Evolutionary conservation across 2,113 vertebrate species (phyloP).

Genomic region (Sebastes schlegelii): DNA sequence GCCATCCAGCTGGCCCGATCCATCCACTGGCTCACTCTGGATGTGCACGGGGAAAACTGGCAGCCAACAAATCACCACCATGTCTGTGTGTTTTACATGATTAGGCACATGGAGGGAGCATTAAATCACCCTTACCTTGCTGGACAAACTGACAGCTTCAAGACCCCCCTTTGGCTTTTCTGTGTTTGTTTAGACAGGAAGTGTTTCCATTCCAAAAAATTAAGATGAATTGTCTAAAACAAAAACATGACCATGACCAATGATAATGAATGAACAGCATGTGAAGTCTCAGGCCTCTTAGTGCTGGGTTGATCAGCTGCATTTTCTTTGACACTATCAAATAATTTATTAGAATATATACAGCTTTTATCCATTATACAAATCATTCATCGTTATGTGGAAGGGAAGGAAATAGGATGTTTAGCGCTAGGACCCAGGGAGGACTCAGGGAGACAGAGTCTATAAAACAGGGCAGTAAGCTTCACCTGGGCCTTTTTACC

Average conservation of each 20-base stretch:
- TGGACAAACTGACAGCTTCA: constrained; percentile 57
- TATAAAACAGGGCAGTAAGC: no score
- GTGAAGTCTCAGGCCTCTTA: constrained; percentile 4
- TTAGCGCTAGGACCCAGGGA: no score
- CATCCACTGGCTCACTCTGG: constrained; percentile 58
- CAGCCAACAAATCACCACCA: constrained; percentile 72
- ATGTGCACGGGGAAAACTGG: constrained; percentile 52
- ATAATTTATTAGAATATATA: constrained; percentile 13
- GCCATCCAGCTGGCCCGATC: constrained; percentile 60
- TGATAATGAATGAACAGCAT: constrained; percentile 36
- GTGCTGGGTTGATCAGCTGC: constrained; percentile 4
- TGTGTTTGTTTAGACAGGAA: constrained; percentile 12
- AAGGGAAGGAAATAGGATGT: no score
- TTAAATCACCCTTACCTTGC: constrained; percentile 63
- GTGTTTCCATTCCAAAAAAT: constrained; percentile 39
- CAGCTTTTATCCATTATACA: constrained; percentile 25
- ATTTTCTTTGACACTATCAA: constrained; percentile 19
- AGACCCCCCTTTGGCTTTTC: constrained; percentile 32
- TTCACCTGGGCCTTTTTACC: no score
- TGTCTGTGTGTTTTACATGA: constrained; percentile 76
- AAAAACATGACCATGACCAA: constrained; percentile 38
- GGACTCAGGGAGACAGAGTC: no score
- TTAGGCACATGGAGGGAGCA: constrained; percentile 66
- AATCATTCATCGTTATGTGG: constrained; percentile 7
- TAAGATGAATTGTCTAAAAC: constrained; percentile 37